Conservation (phyloP, 1,140 invertebrate species). For the Platyura marginata region DNA sequence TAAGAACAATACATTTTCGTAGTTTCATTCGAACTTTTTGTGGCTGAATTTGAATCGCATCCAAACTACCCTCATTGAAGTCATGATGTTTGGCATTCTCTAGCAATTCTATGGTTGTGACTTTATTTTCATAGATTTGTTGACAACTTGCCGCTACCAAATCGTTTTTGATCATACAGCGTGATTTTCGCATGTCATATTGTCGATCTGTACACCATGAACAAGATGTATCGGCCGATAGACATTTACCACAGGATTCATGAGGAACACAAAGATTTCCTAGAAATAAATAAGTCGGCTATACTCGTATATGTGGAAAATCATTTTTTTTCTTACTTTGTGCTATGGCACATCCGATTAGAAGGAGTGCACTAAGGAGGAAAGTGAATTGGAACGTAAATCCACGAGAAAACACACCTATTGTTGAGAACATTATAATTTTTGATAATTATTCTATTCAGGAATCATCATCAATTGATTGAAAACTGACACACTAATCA, state of each 20-base stretch:
- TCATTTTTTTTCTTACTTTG: too few species aligned
- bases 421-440: too few species aligned
- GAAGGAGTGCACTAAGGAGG: too few species aligned
- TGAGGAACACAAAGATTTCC: constrained; percentile 12
- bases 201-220: constrained; percentile 24
- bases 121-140: constrained; percentile 13
- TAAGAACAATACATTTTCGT: constrained; percentile 18
- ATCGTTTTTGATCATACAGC: constrained; percentile 12
- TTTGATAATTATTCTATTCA: too few species aligned
- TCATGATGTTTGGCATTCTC: constrained; percentile 21
- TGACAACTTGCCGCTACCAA: constrained; percentile 11
- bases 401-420: too few species aligned
- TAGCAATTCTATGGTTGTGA: constrained; percentile 12
- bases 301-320: too few species aligned
- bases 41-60: constrained; percentile 39
- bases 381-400: too few species aligned
- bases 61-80: constrained; percentile 14
- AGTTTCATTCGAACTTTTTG: constrained; percentile 33
- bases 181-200: constrained; percentile 10
- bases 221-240: constrained; percentile 15
- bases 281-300: too few species aligned
- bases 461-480: too few species aligned
- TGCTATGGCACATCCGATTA: too few species aligned
- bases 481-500: too few species aligned
- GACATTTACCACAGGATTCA: constrained; percentile 21